phyloP scores from a whole-genome alignment of 2,113 vertebrate genomes.

The Falcunculus frontatus region DNA sequence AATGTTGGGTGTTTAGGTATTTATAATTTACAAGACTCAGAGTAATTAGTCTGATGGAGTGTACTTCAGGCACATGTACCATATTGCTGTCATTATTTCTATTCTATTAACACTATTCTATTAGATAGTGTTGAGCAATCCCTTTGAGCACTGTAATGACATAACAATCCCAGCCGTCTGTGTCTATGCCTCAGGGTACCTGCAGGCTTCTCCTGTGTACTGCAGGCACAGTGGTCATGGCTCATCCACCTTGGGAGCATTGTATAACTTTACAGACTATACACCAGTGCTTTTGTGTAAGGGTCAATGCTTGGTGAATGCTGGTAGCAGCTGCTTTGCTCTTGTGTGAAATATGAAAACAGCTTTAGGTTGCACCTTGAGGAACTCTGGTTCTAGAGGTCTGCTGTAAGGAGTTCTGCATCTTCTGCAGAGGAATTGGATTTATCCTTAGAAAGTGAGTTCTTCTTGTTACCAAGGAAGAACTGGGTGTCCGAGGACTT shows the following conservation, averaged over 20 bases:
- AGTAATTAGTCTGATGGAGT: neutral
- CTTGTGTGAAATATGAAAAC: neutral
- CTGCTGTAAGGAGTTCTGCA: neutral
- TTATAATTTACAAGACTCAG: neutral
- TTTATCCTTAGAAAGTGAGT: neutral
- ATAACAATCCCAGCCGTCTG: neutral
- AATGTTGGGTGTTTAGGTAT: neutral
- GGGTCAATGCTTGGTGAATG: neutral
- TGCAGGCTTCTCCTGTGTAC: neutral
- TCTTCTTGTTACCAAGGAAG: neutral
- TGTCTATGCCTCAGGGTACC: accelerated
- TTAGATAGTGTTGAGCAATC: neutral
- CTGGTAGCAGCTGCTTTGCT: neutral
- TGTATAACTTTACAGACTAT: accelerated
- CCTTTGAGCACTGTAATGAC: neutral
- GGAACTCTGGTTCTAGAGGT: neutral
- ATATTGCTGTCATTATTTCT: neutral
- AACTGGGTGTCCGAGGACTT: neutral
- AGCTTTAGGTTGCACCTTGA: neutral
- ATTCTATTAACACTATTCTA: too few relatives aligned
- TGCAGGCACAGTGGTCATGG: neutral
- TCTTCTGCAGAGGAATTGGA: accelerated
- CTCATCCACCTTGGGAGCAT: neutral
- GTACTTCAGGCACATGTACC: neutral
- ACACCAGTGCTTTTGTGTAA: neutral